phyloP scores from a whole-genome alignment of 2,888 invertebrate genomes.

The Andricus quercusramuli region DNA sequence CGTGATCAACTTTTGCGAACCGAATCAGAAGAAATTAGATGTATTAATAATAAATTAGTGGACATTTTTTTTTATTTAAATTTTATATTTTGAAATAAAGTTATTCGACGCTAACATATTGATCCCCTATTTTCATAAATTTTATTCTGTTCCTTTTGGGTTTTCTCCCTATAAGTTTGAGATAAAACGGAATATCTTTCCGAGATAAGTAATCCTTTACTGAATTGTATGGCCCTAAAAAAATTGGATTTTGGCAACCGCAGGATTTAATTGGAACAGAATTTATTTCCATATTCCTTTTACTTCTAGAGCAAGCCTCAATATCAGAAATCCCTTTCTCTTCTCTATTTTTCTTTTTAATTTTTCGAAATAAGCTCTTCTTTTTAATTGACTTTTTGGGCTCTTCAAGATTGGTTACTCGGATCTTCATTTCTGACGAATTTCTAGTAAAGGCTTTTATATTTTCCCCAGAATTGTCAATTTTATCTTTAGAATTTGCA shows the following conservation, averaged over 20 bases:
- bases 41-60: not conserved
- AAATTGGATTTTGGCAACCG: not conserved
- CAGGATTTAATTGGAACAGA: not conserved
- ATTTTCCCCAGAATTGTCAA: not conserved
- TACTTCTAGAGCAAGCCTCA: not conserved
- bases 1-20: too few relatives aligned
- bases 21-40: too few relatives aligned
- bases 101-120: not conserved
- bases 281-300: not conserved
- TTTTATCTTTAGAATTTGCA: not conserved
- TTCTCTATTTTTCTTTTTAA: not conserved
- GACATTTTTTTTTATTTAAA: not conserved
- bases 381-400: not conserved
- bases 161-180: not conserved
- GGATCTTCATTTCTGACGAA: not conserved
- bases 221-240: not conserved
- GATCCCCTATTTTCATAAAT: slow-evolving; percentile 3
- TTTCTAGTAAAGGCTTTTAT: not conserved
- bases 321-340: not conserved
- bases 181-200: slow-evolving; percentile 14
- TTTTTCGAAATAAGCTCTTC: slow-evolving; percentile 8
- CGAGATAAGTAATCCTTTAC: slow-evolving; percentile 1
- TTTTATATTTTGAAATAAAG: not conserved
- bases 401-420: not conserved
- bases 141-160: not conserved